Base-by-base conservation (phyloP, 2,113 vertebrate genomes). In the Calypte anna region DNA sequence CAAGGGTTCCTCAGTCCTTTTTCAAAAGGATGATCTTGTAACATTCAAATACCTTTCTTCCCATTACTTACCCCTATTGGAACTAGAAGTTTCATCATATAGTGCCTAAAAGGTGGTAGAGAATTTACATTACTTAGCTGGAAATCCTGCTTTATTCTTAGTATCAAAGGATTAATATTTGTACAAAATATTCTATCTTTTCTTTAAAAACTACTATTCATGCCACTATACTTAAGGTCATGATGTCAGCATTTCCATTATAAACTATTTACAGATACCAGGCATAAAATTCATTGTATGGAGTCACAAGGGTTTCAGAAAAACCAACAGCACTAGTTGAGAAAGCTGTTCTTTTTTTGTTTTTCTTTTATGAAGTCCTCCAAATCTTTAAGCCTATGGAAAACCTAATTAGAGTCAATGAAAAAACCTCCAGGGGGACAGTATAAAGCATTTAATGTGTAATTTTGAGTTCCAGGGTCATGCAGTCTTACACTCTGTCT, bases 391-490 rank as follows among this genome's bases (percentile, higher is more conserved):
- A 96, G 92, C 91, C 89, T 82, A 69, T 8, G 31, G 91, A 97
- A 86, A 97, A 93, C 82, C 96, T 97, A 97, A 96, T 96, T 96
- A 97, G 88, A 97, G 92, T 93, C 93, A 95, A 93, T 61, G 94
- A 74, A 93, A 95, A 97, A 97, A 90, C 80, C 96, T 96, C 96
- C 74, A 78, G 94, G 83, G 95, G 30, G 57, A 54, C 86, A 96
- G 91, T 90, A 93, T 88, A 93, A 97, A 93, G 90, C 86, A 97
- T 96, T 98, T 96, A 94, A 96, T 75, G 94, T 94, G 93, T 89
- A 87, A 95, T 96, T 96, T 96, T 95, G 95, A 96, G 83, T 96
- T 96, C 91, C 63, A 89, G 76, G 97, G 97, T 98, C 98, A 98
- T 58, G 72, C 78, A 96, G 91, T 88, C 95, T 95, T 88, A 88